phyloP scores from a whole-genome alignment of 2,797 vertebrate species.

The Semaprochilodus insignis region DNA sequence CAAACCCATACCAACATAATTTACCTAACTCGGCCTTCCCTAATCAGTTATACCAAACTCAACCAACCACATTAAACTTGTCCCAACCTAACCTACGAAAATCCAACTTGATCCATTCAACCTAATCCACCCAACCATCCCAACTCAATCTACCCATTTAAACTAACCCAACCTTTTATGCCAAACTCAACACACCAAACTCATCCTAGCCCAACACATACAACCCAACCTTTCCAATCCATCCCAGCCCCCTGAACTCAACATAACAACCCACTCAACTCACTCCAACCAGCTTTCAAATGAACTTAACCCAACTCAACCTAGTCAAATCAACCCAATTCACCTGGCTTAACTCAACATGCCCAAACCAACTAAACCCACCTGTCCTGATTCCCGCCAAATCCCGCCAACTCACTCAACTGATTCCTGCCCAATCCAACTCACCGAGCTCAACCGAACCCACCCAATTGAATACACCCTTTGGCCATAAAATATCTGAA shows the following conservation, averaged over 20 bases:
- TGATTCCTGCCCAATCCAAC: not conserved
- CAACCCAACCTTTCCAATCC: not conserved
- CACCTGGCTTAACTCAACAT: too few species aligned
- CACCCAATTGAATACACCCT: not conserved
- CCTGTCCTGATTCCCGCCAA: not conserved
- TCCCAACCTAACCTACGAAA: too few species aligned
- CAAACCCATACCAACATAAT: too few species aligned
- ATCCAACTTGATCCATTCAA: not conserved
- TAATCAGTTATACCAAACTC: not conserved
- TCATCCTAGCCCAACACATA: not conserved
- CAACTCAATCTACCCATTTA: not conserved
- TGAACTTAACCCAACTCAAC: too few species aligned
- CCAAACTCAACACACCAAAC: not conserved
- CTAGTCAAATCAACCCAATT: not conserved
- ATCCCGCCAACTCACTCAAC: not conserved
- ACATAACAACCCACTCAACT: not conserved
- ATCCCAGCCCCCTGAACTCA: not conserved
- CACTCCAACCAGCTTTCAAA: not conserved
- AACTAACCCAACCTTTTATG: too few species aligned
- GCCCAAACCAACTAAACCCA: not conserved
- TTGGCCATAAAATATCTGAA: too few species aligned
- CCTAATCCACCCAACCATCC: not conserved
- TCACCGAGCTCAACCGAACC: not conserved
- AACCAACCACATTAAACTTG: not conserved
- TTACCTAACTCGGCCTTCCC: too few species aligned